phyloP scores from a whole-genome alignment of 2,888 invertebrate genomes.

The Capitulum mitella region DNA sequence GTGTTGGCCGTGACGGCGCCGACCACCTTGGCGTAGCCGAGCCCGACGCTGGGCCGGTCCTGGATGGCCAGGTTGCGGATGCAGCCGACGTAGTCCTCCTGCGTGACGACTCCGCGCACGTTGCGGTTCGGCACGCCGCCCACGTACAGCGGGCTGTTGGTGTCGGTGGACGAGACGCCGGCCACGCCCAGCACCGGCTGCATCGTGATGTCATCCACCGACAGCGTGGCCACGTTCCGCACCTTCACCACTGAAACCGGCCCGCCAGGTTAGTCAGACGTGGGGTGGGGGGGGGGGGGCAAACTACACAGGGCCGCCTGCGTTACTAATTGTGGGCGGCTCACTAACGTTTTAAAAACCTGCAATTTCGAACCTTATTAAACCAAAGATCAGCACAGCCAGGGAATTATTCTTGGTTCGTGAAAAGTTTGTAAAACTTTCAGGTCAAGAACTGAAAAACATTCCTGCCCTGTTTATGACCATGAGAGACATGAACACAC shows the following conservation, averaged over 20 bases:
- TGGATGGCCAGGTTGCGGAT: conserved; percentile 49
- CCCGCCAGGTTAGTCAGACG: neutral
- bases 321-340: too few relatives aligned
- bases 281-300: neutral
- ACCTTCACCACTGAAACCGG: conserved; percentile 63
- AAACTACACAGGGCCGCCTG: too few relatives aligned
- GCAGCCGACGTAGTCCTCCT: conserved; percentile 65
- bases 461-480: too few relatives aligned
- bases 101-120: conserved; percentile 59
- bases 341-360: too few relatives aligned
- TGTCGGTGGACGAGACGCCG: conserved; percentile 57
- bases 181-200: conserved; percentile 59
- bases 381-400: too few relatives aligned
- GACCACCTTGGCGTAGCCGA: conserved; percentile 55
- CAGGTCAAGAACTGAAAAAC: too few relatives aligned
- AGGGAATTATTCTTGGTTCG: too few relatives aligned
- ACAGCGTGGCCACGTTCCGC: conserved; percentile 79
- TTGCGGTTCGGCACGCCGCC: conserved; percentile 68
- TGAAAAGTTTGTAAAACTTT: too few relatives aligned
- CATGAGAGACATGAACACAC: too few relatives aligned
- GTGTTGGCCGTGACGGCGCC: conserved; percentile 68
- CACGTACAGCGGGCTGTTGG: conserved; percentile 73
- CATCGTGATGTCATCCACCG: conserved; percentile 71
- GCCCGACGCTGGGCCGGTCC: conserved; percentile 45
- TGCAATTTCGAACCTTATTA: too few relatives aligned